These are phyloP conservation scores for Conger conger DNA, from an alignment of 2,113 vertebrate genomes.

Conservation along the genomic window DNA sequence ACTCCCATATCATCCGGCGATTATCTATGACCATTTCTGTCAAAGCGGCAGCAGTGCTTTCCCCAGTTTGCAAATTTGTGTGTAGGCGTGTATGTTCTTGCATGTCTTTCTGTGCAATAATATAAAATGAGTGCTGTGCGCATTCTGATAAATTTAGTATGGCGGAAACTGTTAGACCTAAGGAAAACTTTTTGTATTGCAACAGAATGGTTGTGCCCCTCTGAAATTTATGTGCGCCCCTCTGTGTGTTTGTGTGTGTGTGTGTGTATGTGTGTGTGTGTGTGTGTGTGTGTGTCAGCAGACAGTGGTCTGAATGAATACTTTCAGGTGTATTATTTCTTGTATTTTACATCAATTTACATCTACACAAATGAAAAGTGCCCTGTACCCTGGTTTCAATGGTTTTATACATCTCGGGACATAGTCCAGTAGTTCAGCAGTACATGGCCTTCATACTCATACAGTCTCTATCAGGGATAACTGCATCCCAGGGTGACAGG, in stretches of 20 bases:
- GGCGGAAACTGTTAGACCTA: not conserved
- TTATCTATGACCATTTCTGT: not conserved
- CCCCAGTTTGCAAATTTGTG: not conserved
- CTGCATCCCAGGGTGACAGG: no score
- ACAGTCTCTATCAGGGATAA: no score
- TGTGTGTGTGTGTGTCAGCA: constrained; percentile 10
- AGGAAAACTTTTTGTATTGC: not conserved
- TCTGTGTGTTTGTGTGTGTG: not conserved
- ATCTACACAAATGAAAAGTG: no score
- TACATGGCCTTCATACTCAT: no score
- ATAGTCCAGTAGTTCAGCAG: no score
- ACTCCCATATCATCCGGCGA: not conserved
- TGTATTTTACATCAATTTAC: no score
- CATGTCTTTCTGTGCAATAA: not conserved
- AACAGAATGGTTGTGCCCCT: not conserved
- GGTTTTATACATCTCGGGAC: no score
- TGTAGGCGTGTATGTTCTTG: not conserved
- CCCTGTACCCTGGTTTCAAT: no score
- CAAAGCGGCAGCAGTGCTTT: not conserved
- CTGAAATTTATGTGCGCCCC: constrained; percentile 11
- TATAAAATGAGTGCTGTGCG: not conserved
- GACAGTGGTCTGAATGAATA: no score
- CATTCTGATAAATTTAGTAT: not conserved
- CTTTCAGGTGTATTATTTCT: no score
- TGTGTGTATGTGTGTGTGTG: not conserved